These are phyloP conservation scores for Microtus montanus DNA, from an alignment of 2,113 vertebrate species.

Conservation along the genomic window DNA sequence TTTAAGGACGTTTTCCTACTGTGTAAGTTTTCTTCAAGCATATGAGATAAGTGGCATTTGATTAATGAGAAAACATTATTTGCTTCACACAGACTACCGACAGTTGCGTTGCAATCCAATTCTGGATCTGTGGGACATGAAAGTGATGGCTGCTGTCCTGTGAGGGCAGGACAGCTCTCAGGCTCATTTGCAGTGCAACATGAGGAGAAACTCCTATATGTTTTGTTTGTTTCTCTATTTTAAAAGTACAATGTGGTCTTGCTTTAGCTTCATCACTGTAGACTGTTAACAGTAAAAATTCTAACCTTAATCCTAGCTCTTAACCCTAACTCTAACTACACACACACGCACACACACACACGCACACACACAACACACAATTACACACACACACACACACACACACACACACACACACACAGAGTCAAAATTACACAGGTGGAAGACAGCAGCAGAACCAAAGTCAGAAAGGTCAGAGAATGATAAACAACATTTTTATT, in stretches of 20 bases:
- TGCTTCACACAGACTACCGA: neutral
- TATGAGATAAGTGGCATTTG: constrained; percentile 38
- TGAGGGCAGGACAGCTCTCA: neutral
- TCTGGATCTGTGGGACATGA: neutral
- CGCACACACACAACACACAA: too few relatives aligned
- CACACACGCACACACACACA: too few relatives aligned
- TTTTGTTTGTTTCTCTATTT: neutral
- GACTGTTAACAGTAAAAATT: neutral
- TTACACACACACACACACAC: too few relatives aligned
- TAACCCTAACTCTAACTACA: too few relatives aligned
- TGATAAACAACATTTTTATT: neutral
- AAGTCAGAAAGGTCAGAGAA: neutral
- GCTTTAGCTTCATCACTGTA: neutral
- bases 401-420: too few relatives aligned
- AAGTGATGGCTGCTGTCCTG: neutral
- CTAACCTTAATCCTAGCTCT: too few relatives aligned
- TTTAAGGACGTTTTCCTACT: neutral
- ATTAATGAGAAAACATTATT: constrained; percentile 58
- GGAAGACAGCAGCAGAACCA: neutral
- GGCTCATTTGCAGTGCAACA: neutral
- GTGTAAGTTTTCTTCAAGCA: neutral
- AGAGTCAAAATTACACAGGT: neutral
- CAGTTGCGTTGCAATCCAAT: neutral
- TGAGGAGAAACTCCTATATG: neutral
- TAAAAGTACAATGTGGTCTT: neutral